phyloP scores from a whole-genome alignment of 2,113 vertebrate genomes.

The Clinocottus analis region DNA sequence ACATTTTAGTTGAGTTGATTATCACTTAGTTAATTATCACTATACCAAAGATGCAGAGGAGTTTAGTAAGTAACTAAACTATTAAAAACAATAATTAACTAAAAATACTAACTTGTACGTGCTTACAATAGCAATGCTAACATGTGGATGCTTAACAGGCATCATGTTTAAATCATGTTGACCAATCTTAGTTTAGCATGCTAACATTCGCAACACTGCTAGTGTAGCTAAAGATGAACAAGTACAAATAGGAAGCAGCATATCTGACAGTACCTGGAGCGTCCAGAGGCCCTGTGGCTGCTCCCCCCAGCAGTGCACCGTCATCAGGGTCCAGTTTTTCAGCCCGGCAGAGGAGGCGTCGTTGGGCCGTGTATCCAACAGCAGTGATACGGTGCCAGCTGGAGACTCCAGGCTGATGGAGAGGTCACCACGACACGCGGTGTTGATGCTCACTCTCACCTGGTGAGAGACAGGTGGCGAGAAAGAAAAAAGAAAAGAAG shows the following conservation, averaged over 20 bases:
- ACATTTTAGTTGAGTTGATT: slow-evolving; percentile 1
- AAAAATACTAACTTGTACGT: not conserved
- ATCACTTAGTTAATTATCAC: not conserved
- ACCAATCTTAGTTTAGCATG: not conserved
- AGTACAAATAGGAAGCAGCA: not conserved
- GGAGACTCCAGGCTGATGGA: slow-evolving; percentile 72
- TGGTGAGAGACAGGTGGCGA: slow-evolving; percentile 39
- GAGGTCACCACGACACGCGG: slow-evolving; percentile 77
- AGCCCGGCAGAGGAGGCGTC: slow-evolving; percentile 62
- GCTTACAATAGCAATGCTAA: not conserved
- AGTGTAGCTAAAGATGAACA: not conserved
- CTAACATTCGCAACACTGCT: not conserved
- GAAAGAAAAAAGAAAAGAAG: not conserved
- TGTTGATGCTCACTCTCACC: slow-evolving; percentile 73
- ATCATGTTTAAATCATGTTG: not conserved
- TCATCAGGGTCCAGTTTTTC: slow-evolving; percentile 65
- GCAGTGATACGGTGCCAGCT: slow-evolving; percentile 56
- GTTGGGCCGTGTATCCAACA: slow-evolving; percentile 69
- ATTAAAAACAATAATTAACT: not conserved
- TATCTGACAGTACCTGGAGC: slow-evolving; percentile 36
- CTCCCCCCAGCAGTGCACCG: slow-evolving; percentile 68
- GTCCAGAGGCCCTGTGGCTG: slow-evolving; percentile 56
- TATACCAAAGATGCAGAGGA: not conserved
- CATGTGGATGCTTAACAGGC: not conserved
- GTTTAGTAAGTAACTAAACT: not conserved